Evolutionary conservation across 2,888 invertebrate genomes (phyloP).

Genomic region (Asteroscopus sphinx): DNA sequence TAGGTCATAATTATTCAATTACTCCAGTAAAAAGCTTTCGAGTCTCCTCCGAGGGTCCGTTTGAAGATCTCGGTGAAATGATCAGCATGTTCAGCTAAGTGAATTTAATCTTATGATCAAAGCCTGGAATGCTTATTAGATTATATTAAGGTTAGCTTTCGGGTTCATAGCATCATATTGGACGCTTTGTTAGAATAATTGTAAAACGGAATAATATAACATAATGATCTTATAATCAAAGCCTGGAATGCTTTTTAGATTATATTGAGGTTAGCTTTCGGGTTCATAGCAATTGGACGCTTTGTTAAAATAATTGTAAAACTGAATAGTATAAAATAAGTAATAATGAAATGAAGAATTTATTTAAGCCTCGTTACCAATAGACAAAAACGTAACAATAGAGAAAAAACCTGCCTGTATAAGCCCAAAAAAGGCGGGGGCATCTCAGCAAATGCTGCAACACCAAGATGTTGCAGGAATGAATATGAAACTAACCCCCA

Average conservation of each 20-base stretch:
- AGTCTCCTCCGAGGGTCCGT: constrained; percentile 28
- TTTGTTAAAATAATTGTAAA: constrained; percentile 10
- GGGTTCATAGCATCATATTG: constrained; percentile 7
- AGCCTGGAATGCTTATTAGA: too few species aligned
- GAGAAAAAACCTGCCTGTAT: too few species aligned
- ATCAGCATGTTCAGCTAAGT: constrained; percentile 33
- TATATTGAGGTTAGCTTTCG: constrained; percentile 15
- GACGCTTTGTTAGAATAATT: constrained; percentile 4
- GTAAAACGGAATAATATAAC: too few species aligned
- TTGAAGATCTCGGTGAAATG: constrained; percentile 36
- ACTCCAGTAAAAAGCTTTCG: constrained; percentile 21
- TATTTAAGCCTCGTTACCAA: too few species aligned
- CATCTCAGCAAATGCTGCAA: too few species aligned
- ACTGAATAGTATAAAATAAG: not conserved
- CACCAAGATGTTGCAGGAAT: too few species aligned
- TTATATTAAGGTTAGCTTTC: constrained; percentile 14
- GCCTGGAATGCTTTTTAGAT: constrained; percentile 13
- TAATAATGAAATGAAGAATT: not conserved
- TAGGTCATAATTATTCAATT: constrained; percentile 41
- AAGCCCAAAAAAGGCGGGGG: too few species aligned
- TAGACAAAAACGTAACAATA: too few species aligned
- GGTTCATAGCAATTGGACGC: constrained; percentile 5
- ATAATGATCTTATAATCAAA: constrained; percentile 49
- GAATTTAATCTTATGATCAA: constrained; percentile 52
- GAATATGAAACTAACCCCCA: too few species aligned